Conservation (phyloP, 1,140 invertebrate species). For the Magallana gigas region DNA sequence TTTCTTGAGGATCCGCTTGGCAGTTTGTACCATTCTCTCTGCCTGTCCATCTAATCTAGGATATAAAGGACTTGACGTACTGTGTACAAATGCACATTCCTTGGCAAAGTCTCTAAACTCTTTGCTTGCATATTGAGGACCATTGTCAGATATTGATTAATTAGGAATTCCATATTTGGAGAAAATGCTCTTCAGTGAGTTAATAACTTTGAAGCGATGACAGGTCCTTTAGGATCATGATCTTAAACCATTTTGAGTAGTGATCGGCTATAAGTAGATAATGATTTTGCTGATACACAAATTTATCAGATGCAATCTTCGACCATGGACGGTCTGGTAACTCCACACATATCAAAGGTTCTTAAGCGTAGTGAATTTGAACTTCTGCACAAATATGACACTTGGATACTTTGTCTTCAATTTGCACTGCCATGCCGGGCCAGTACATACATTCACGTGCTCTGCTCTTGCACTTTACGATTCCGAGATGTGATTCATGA, state of each 20-base stretch:
- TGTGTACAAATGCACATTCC: conserved; percentile 75
- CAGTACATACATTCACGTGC: conserved; percentile 47
- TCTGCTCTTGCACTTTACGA: conserved; percentile 54
- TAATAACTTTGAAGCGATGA: background rate
- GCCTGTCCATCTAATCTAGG: conserved; percentile 71
- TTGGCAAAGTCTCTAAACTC: conserved; percentile 77
- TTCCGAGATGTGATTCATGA: conserved; percentile 72
- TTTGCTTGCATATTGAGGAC: conserved; percentile 75
- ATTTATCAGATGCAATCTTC: conserved; percentile 74
- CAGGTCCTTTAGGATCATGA: conserved; percentile 28
- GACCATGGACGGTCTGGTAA: conserved; percentile 64
- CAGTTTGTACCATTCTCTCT: conserved; percentile 61
- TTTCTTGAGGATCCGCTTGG: background rate
- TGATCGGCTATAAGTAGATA: conserved; percentile 79
- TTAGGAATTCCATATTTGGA: conserved; percentile 24
- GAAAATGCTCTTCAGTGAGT: conserved; percentile 31
- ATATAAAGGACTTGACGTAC: conserved; percentile 76
- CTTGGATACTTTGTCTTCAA: conserved; percentile 28
- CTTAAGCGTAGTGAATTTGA: conserved; percentile 44
- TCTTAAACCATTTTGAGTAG: conserved; percentile 75
- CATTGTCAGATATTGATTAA: conserved; percentile 74
- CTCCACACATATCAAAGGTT: conserved; percentile 60
- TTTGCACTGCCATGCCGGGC: conserved; percentile 43
- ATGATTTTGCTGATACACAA: conserved; percentile 67
- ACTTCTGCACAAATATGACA: conserved; percentile 41